Evolutionary conservation across 2,888 invertebrate genomes (phyloP), one percentile per base, ranked within the genome.

Genomic region (Lacanobia wlatinum): DNA sequence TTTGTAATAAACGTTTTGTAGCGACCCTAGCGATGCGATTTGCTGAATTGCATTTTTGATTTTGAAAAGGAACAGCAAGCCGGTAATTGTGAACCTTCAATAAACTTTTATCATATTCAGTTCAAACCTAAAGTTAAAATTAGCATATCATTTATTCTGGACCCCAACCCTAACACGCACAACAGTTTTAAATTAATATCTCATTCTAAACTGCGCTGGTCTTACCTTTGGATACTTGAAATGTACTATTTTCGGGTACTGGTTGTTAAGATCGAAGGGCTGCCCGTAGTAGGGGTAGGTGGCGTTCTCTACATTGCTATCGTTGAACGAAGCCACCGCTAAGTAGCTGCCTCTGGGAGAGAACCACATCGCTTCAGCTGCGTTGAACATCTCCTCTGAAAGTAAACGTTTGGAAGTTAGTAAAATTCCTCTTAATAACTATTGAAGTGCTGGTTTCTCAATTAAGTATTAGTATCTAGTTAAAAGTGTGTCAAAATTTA

Each of bases 171-270:
- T n/a, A n/a, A n/a, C n/a, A 16, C 21, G 18, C 34, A 14, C 6
- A 60, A 12, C 4, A 10, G 16, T 38, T 38, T 21, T 16, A 16
- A 2, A 38, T 7, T 18, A 18, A 5, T 10, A 52, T 48, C 1
- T 55, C 16, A 10, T 9, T n/a, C 46, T 12, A 64, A 52, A 52
- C 43, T 61, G 12, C 53, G 40, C 8, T 65, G 52, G 48, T 90
- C 82, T 83, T 92, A 97, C 98, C 97, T 98, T 98, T 9, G 98
- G 98, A 93, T 98, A 98, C 87, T 97, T 97, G 74, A 98, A 96
- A 59, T 96, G 93, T 21, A 97, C 94, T 73, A 97, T 93, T 69
- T 96, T 92, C 0, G 98, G 97, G 91, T 98, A 98, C 90, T 98
- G 98, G 84, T 96, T 93, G 18, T 94, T 92, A 0, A 96, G 70